These are phyloP conservation scores for Cryptophagus acutangulus DNA, from an alignment of 2,888 invertebrate species.

Conservation along the genomic window DNA sequence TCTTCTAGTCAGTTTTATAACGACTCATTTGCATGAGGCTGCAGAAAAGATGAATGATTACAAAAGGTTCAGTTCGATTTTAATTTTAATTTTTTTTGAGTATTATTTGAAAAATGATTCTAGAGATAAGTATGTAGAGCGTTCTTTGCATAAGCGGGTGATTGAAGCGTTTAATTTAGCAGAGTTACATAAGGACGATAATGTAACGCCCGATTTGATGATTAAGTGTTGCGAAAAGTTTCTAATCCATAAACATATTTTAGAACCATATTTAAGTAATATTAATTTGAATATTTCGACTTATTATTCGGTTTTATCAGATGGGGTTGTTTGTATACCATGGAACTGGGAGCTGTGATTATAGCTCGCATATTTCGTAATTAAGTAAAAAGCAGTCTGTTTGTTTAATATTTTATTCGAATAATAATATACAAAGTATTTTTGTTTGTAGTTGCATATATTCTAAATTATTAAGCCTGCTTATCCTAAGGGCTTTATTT, in stretches of 20 bases:
- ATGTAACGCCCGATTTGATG: slow-evolving; percentile 85
- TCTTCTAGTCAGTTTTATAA: slow-evolving; percentile 78
- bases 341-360: slow-evolving; percentile 75
- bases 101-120: too few relatives aligned
- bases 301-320: slow-evolving; percentile 85
- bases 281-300: slow-evolving; percentile 77
- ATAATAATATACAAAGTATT: background rate
- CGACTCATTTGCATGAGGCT: slow-evolving; percentile 71
- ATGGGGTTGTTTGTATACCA: slow-evolving; percentile 88
- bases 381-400: background rate
- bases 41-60: slow-evolving; percentile 66
- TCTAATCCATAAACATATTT: slow-evolving; percentile 50
- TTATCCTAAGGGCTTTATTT: too few relatives aligned
- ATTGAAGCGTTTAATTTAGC: slow-evolving; percentile 62
- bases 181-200: slow-evolving; percentile 83
- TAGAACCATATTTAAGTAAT: slow-evolving; percentile 55
- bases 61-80: too few relatives aligned
- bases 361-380: too few relatives aligned
- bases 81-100: too few relatives aligned
- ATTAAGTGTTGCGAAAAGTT: slow-evolving; percentile 75
- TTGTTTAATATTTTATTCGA: background rate
- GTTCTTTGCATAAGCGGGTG: slow-evolving; percentile 64
- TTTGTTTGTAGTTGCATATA: too few relatives aligned
- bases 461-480: too few relatives aligned
- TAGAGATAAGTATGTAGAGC: slow-evolving; percentile 78